Evolutionary conservation across 2,888 invertebrate genomes (phyloP).

Genomic region (Troides oblongomaculatus): DNA sequence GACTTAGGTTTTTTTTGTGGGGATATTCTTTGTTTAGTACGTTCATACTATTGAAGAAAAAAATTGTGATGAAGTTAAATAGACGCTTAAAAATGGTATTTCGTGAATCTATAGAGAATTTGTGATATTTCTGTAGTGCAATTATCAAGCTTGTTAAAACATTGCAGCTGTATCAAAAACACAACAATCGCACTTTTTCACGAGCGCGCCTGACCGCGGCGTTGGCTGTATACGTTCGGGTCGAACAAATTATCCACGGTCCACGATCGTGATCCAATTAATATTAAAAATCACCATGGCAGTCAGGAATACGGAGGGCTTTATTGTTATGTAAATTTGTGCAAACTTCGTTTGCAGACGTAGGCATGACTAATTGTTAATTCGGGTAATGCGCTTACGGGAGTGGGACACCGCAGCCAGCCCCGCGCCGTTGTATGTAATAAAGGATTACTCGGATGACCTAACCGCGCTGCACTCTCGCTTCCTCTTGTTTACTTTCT

Average conservation of each 20-base stretch:
- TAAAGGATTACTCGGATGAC: conserved; percentile 49
- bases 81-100: background rate
- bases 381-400: conserved; percentile 76
- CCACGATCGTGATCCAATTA: conserved; percentile 69
- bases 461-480: conserved; percentile 36
- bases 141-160: background rate
- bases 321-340: conserved; percentile 79
- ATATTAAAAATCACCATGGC: conserved; percentile 76
- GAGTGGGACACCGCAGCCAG: conserved; percentile 53
- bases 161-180: conserved; percentile 7
- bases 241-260: conserved; percentile 68
- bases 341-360: conserved; percentile 74
- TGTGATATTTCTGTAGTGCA: background rate
- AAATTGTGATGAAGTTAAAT: background rate
- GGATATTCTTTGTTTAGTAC: too few relatives aligned
- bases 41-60: background rate
- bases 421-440: conserved; percentile 46
- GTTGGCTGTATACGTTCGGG: conserved; percentile 41
- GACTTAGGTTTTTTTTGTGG: too few relatives aligned
- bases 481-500: conserved; percentile 34
- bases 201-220: conserved; percentile 53
- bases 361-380: conserved; percentile 79
- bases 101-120: background rate
- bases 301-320: conserved; percentile 54
- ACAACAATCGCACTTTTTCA: conserved; percentile 3